Conservation (phyloP, 2,113 vertebrate genomes). For the Campylorhamphus procurvoides region DNA sequence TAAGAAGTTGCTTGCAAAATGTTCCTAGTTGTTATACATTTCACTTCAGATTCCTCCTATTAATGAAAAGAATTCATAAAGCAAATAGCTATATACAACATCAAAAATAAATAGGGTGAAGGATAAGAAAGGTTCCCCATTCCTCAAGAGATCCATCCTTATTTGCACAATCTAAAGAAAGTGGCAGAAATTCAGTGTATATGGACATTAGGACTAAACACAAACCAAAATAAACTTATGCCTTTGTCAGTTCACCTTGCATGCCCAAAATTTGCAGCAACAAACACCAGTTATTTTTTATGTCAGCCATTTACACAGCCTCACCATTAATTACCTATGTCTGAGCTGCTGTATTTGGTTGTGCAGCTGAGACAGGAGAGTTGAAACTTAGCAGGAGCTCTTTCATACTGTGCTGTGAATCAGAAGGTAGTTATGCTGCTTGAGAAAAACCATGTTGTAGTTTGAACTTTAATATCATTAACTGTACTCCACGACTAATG, state of each 20-base stretch:
- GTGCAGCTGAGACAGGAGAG: not conserved
- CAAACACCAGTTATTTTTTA: not conserved
- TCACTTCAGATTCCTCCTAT: not conserved
- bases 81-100: not conserved
- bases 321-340: not conserved
- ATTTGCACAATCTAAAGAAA: not conserved
- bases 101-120: not conserved
- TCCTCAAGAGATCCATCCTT: not conserved
- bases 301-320: not conserved
- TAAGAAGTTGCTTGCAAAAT: not conserved
- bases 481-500: slow-evolving; percentile 6
- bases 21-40: not conserved
- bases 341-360: not conserved
- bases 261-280: not conserved
- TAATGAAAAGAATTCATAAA: not conserved
- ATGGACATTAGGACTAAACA: not conserved
- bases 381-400: not conserved
- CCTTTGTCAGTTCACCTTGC: not conserved
- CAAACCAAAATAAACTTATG: not conserved
- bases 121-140: not conserved
- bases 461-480: slow-evolving; percentile 6
- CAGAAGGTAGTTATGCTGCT: not conserved
- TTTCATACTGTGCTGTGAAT: not conserved
- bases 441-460: slow-evolving; percentile 23
- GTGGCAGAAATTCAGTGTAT: not conserved